Evolutionary conservation across 2,888 invertebrate genomes (phyloP).

Genomic region (Exephanes ischioxanthus): DNA sequence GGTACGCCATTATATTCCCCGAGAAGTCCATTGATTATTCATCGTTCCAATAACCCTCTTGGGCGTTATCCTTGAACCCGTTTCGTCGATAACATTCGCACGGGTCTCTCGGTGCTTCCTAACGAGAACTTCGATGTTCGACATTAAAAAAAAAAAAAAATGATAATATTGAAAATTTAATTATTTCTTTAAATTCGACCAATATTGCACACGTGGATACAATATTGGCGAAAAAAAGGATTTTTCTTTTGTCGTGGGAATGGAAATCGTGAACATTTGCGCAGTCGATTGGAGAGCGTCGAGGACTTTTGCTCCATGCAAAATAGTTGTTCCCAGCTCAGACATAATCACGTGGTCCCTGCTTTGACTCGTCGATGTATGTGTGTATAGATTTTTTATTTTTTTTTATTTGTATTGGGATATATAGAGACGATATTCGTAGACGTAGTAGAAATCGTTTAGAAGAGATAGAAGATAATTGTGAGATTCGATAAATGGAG

Average conservation of each 20-base stretch:
- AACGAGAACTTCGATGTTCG: slow-evolving; percentile 38
- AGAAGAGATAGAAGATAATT: slow-evolving; percentile 21
- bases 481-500: neutral
- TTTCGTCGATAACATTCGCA: slow-evolving; percentile 43
- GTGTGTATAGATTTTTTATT: slow-evolving; percentile 73
- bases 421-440: slow-evolving; percentile 63
- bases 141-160: neutral
- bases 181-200: neutral
- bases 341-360: slow-evolving; percentile 90
- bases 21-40: slow-evolving; percentile 53
- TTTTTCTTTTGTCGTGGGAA: neutral
- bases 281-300: slow-evolving; percentile 86
- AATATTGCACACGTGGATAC: neutral
- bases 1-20: slow-evolving; percentile 46
- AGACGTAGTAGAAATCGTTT: slow-evolving; percentile 28
- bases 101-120: slow-evolving; percentile 46
- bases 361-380: slow-evolving; percentile 85
- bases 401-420: slow-evolving; percentile 53
- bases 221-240: neutral
- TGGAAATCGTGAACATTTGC: slow-evolving; percentile 68
- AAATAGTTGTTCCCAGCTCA: slow-evolving; percentile 91
- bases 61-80: slow-evolving; percentile 20
- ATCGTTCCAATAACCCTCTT: slow-evolving; percentile 30
- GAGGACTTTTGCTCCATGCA: slow-evolving; percentile 90
- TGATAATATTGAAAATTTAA: neutral